A percentile compares a stretch with the other conserved stretches of the same genome.
Conservation (phyloP, 2,797 vertebrate genomes). For the Monodelphis domestica region DNA sequence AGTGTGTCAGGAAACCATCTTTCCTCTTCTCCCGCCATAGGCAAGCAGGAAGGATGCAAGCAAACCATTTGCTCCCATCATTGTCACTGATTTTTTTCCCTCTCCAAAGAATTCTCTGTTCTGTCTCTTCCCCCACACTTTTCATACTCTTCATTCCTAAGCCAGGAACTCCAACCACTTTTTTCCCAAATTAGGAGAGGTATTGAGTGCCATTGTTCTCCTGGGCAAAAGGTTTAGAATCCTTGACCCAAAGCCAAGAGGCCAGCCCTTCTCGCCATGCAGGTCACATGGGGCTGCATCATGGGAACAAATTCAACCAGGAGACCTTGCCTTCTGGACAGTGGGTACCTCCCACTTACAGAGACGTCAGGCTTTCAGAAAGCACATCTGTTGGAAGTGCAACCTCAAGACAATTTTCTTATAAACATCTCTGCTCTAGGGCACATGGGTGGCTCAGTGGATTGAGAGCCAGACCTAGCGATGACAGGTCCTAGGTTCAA, state of each 20-base stretch:
- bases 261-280: not conserved
- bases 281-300: not conserved
- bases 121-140: not conserved
- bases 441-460: not conserved
- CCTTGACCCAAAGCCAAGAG: not conserved
- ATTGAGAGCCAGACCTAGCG: not conserved
- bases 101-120: not conserved
- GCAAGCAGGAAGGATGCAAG: not conserved
- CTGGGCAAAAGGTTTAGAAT: not conserved
- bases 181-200: constrained; percentile 52
- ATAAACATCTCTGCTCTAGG: not conserved
- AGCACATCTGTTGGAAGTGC: not conserved
- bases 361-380: not conserved
- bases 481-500: not conserved
- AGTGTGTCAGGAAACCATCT: not conserved
- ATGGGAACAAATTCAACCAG: not conserved
- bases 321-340: not conserved
- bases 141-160: constrained; percentile 21
- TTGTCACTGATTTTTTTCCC: not conserved
- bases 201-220: not conserved
- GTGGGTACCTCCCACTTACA: not conserved
- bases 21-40: not conserved
- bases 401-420: not conserved
- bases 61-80: not conserved
- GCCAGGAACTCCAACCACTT: not conserved